Evolutionary conservation across 1,140 invertebrate genomes (phyloP).

Genomic region (Drosophila repleta): DNA sequence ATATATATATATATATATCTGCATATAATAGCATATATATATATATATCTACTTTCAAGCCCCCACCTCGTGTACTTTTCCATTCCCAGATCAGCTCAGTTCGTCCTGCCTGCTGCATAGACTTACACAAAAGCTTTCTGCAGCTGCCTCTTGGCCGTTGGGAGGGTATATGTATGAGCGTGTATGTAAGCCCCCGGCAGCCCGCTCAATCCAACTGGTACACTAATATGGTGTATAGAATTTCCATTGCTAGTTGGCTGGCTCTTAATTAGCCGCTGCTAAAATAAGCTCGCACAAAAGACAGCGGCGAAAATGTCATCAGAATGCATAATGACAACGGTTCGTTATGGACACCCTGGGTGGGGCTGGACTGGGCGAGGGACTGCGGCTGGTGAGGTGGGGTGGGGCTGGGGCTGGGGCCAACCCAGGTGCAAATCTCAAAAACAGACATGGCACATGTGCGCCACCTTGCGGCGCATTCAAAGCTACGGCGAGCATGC

Average conservation of each 20-base stretch:
- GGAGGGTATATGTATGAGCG: too few species aligned
- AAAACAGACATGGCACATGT: conserved; percentile 59
- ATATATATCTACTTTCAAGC: too few species aligned
- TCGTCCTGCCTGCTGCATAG: too few species aligned
- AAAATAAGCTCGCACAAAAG: conserved; percentile 64
- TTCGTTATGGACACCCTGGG: conserved; percentile 17
- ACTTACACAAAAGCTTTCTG: too few species aligned
- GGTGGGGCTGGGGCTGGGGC: neutral
- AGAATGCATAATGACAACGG: conserved; percentile 76
- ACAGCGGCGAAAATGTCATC: conserved; percentile 69
- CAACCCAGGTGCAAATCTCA: conserved; percentile 57
- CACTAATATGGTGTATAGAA: conserved; percentile 50
- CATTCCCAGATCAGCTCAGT: too few species aligned
- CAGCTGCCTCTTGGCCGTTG: too few species aligned
- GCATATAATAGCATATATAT: too few species aligned
- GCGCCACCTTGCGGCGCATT: conserved; percentile 65
- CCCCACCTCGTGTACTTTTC: too few species aligned
- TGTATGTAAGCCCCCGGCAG: too few species aligned
- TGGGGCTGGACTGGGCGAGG: neutral
- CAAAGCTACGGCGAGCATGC: conserved; percentile 53
- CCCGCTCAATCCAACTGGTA: conserved; percentile 3
- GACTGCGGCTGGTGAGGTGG: too few species aligned
- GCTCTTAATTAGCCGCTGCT: conserved; percentile 68
- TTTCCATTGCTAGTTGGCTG: conserved; percentile 49
- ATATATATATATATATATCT: too few species aligned